Conservation (phyloP, 1,140 invertebrate genomes). For the Drosophila novamexicana region DNA sequence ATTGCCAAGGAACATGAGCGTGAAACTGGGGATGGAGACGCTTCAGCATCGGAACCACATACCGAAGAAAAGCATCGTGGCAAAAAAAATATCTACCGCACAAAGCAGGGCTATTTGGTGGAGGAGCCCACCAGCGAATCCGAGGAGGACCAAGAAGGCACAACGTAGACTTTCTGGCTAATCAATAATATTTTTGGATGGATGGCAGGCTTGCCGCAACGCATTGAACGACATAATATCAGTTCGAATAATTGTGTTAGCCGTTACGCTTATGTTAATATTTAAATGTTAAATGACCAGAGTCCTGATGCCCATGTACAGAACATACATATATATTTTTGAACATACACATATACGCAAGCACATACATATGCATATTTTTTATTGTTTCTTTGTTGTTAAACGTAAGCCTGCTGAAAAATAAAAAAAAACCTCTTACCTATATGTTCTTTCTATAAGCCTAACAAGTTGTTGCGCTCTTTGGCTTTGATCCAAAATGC, state of each 20-base stretch:
- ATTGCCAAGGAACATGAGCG: not conserved
- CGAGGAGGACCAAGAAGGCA: constrained; percentile 32
- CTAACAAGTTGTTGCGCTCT: not conserved
- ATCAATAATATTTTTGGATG: constrained; percentile 1
- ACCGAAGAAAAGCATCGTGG: not conserved
- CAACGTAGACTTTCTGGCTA: not conserved
- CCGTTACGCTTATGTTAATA: not conserved
- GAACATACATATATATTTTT: not conserved
- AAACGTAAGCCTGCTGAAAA: constrained; percentile 2
- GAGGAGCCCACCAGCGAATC: constrained; percentile 68
- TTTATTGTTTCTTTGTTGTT: constrained; percentile 7
- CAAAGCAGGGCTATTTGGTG: constrained; percentile 65
- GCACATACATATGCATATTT: constrained; percentile 10
- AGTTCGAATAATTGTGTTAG: not conserved
- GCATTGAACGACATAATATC: not conserved
- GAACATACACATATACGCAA: not conserved
- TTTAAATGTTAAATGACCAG: not conserved
- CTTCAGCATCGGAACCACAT: not conserved
- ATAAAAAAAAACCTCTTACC: constrained; percentile 5
- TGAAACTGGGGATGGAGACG: not conserved
- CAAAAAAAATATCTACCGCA: constrained; percentile 47
- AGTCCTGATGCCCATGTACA: constrained; percentile 1
- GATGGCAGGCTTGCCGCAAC: constrained; percentile 4
- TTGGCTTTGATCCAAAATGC: not conserved
- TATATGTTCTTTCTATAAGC: not conserved